Conservation (phyloP, 2,113 vertebrate genomes). For the Scatophagus argus region DNA sequence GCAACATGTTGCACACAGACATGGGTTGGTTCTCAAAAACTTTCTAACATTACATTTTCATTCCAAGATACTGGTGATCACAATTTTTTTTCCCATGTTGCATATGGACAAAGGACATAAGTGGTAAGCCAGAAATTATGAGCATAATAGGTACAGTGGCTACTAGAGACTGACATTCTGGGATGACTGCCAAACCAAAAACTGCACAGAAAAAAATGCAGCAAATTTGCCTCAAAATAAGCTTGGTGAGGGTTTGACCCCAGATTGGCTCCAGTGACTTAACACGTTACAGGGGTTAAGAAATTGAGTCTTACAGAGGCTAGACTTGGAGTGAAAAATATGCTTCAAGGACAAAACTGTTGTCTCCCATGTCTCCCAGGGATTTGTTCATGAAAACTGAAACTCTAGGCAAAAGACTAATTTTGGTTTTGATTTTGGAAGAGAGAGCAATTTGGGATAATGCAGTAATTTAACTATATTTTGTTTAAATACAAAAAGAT, state of each 20-base stretch:
- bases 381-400: background rate
- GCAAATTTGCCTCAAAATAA: slow-evolving; percentile 31
- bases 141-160: slow-evolving; percentile 19
- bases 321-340: background rate
- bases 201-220: slow-evolving; percentile 28
- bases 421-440: background rate
- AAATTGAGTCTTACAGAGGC: background rate
- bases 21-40: slow-evolving; percentile 29
- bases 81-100: slow-evolving; percentile 38
- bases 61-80: slow-evolving; percentile 34
- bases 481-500: background rate
- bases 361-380: background rate
- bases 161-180: slow-evolving; percentile 29
- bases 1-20: slow-evolving; percentile 18
- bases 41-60: no score
- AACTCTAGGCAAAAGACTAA: background rate
- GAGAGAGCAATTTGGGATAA: background rate
- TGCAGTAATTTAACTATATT: background rate
- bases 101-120: slow-evolving; percentile 33
- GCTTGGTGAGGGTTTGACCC: slow-evolving; percentile 12
- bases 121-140: slow-evolving; percentile 45
- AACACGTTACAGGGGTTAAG: background rate
- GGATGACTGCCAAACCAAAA: slow-evolving; percentile 55
- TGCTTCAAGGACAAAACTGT: background rate
- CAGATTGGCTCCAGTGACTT: slow-evolving; percentile 3